phyloP scores from a whole-genome alignment of 2,113 vertebrate species.

The Camarhynchus parvulus region DNA sequence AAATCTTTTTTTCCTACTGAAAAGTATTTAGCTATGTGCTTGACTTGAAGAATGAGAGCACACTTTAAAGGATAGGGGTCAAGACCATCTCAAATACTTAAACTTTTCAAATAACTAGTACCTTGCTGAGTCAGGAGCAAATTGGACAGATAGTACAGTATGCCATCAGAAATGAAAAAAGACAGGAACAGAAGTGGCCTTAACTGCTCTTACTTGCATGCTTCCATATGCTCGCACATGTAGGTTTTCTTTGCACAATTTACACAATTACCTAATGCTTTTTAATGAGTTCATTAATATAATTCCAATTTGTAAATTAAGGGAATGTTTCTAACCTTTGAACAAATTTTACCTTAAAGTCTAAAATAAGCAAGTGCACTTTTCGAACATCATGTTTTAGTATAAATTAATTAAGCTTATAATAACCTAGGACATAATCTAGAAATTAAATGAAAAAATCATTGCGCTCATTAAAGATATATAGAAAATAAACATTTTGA shows the following conservation, averaged over 20 bases:
- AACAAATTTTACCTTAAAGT: slow-evolving; percentile 1
- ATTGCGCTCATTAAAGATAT: slow-evolving; percentile 54
- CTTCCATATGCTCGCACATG: not conserved
- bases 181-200: not conserved
- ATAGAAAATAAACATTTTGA: slow-evolving; percentile 66
- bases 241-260: not conserved
- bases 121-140: not conserved
- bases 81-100: slow-evolving; percentile 6
- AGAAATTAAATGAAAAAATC: slow-evolving; percentile 24
- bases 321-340: not conserved
- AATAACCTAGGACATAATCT: not conserved
- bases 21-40: not conserved
- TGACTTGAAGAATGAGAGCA: not conserved
- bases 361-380: not conserved
- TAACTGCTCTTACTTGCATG: not conserved
- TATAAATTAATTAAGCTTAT: not conserved
- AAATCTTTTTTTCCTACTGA: not conserved
- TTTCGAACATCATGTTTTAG: not conserved
- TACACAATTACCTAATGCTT: not conserved
- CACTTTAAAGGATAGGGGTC: not conserved
- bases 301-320: not conserved
- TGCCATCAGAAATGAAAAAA: not conserved
- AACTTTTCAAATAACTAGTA: not conserved
- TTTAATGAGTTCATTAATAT: not conserved
- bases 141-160: not conserved